Conservation (phyloP, 2,797 vertebrate species). For the Acrocephalus scirpaceus region DNA sequence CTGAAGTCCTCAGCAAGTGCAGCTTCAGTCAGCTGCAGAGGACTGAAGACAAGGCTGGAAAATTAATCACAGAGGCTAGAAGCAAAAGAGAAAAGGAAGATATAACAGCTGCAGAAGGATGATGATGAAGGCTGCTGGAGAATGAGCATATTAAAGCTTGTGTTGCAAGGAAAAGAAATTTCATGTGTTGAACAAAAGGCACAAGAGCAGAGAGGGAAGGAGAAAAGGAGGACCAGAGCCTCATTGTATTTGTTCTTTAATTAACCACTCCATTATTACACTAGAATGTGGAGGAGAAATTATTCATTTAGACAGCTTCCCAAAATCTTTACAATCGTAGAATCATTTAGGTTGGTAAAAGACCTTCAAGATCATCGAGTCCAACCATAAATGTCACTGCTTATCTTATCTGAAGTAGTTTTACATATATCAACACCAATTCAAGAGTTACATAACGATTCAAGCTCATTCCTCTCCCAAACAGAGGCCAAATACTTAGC, state of each 20-base stretch:
- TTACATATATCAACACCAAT: constrained; percentile 31
- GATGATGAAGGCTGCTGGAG: background rate
- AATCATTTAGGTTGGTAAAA: background rate
- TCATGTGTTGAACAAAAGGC: background rate
- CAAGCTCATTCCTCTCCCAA: background rate
- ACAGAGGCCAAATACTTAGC: constrained; percentile 11
- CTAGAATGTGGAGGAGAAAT: background rate
- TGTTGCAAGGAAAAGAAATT: background rate
- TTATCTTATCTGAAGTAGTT: constrained; percentile 64
- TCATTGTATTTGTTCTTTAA: background rate
- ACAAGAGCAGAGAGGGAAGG: background rate
- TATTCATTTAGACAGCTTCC: constrained; percentile 20
- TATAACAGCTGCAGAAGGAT: background rate
- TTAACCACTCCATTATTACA: background rate
- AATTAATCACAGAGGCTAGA: background rate
- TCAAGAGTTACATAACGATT: constrained; percentile 10
- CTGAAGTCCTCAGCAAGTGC: background rate
- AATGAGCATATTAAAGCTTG: accelerated
- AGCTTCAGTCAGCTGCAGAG: background rate
- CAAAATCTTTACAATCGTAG: background rate
- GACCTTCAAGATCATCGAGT: background rate
- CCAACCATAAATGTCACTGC: background rate
- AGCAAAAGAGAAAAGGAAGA: background rate
- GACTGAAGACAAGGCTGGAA: background rate
- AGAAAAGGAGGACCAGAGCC: background rate